These are phyloP conservation scores for Tetramorium bicarinatum DNA, from an alignment of 2,888 invertebrate genomes.

Conservation along the genomic window DNA sequence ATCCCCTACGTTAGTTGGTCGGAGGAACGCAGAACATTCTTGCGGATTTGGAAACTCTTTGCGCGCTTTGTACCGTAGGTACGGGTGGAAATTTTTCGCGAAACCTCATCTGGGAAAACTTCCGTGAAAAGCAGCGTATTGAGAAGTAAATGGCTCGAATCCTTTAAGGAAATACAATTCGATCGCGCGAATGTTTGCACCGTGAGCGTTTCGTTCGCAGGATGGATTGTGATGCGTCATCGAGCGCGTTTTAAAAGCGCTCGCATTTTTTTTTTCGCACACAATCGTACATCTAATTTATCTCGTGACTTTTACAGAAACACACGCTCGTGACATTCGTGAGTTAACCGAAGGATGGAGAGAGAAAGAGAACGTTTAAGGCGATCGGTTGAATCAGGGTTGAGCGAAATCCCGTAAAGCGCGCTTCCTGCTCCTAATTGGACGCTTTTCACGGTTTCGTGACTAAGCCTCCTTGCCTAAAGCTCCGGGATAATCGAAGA, in stretches of 20 bases:
- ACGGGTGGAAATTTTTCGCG: slow-evolving; percentile 6
- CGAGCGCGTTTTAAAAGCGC: slow-evolving; percentile 24
- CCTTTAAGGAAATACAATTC: slow-evolving; percentile 4
- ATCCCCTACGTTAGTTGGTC: slow-evolving; percentile 7
- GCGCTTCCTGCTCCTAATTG: slow-evolving; percentile 80
- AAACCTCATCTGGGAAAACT: background rate
- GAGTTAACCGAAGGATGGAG: slow-evolving; percentile 20
- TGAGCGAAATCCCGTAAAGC: slow-evolving; percentile 58
- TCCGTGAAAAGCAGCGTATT: background rate
- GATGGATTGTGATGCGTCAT: background rate
- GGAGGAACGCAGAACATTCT: slow-evolving; percentile 64
- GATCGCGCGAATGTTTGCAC: slow-evolving; percentile 3
- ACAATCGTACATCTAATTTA: slow-evolving; percentile 63
- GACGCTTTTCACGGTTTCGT: slow-evolving; percentile 76
- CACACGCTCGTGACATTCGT: background rate
- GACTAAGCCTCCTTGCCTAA: slow-evolving; percentile 74
- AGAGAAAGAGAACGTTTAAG: slow-evolving; percentile 70
- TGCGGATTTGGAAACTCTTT: slow-evolving; percentile 51
- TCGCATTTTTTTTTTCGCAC: slow-evolving; percentile 54
- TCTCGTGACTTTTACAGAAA: slow-evolving; percentile 52
- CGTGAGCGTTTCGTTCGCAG: background rate
- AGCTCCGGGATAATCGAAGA: slow-evolving; percentile 66
- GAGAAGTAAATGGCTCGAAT: background rate
- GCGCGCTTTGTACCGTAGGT: slow-evolving; percentile 55
- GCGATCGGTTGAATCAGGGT: slow-evolving; percentile 77